A percentile compares a stretch with the other conserved stretches of the same genome.
Conservation (phyloP, 1,140 invertebrate species). For the Carcinoscorpius rotundicauda region DNA sequence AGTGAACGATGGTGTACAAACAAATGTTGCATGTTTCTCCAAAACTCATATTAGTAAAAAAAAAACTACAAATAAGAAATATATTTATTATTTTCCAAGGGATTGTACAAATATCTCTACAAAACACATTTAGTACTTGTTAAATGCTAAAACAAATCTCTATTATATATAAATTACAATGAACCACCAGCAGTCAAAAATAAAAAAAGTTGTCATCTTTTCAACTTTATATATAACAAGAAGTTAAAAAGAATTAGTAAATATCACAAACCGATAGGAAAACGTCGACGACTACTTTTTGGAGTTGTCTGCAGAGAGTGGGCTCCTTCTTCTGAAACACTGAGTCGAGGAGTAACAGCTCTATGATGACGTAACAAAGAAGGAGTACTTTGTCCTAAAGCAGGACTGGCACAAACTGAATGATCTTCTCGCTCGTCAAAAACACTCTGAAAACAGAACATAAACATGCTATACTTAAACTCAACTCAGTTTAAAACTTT, state of each 20-base stretch:
- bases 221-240: background rate
- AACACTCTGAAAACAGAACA: slow-evolving; percentile 23
- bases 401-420: slow-evolving; percentile 21
- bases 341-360: slow-evolving; percentile 26
- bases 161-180: background rate
- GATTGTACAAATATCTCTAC: background rate
- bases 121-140: background rate
- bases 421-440: slow-evolving; percentile 25
- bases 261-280: background rate
- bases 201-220: background rate
- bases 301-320: slow-evolving; percentile 17
- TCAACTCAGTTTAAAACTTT: too few species aligned
- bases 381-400: slow-evolving; percentile 28
- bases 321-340: slow-evolving; percentile 27
- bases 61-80: too few species aligned
- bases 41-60: too few species aligned
- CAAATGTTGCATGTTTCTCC: background rate
- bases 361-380: slow-evolving; percentile 26
- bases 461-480: background rate
- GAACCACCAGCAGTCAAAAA: background rate
- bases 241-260: background rate
- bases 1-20: too few species aligned
- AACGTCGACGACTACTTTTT: background rate
- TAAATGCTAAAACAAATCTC: background rate
- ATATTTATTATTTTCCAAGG: too few species aligned